Evolutionary conservation across 2,888 invertebrate genomes (phyloP).

Genomic region (Fragum fragum): DNA sequence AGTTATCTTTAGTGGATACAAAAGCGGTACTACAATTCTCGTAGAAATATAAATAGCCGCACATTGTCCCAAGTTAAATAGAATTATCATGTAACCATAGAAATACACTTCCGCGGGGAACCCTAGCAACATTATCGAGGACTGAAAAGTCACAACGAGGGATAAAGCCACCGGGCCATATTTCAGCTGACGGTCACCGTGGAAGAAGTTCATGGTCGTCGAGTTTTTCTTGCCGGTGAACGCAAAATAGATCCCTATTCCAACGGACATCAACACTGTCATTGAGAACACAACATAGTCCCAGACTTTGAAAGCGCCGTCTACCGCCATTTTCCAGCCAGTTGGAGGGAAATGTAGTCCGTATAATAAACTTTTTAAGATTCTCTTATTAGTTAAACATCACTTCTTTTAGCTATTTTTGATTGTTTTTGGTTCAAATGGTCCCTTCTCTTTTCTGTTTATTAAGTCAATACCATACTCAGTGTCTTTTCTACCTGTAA

Average conservation of each 20-base stretch:
- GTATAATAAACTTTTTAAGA: no score
- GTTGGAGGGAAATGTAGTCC: no score
- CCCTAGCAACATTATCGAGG: conserved; percentile 80
- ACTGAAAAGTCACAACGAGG: conserved; percentile 78
- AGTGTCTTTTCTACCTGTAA: no score
- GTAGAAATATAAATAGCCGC: conserved; percentile 64
- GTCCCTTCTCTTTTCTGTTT: no score
- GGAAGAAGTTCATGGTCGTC: conserved; percentile 73
- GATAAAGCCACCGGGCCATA: conserved; percentile 77
- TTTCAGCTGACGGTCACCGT: conserved; percentile 73
- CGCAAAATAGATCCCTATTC: conserved; percentile 74
- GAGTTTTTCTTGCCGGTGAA: conserved; percentile 54
- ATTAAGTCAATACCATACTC: no score
- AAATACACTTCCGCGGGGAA: conserved; percentile 77
- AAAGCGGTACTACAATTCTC: conserved; percentile 71
- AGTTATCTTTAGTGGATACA: conserved; percentile 75
- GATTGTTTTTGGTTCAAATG: no score
- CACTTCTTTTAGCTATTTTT: no score
- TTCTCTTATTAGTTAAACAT: no score
- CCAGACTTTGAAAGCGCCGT: conserved; percentile 46
- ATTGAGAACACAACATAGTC: conserved; percentile 73
- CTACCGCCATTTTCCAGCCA: neutral
- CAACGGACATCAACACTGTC: conserved; percentile 72
- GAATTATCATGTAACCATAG: conserved; percentile 70
- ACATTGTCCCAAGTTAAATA: conserved; percentile 66